phyloP scores from a whole-genome alignment of 2,113 vertebrate genomes.

The Odocoileus hemionus region DNA sequence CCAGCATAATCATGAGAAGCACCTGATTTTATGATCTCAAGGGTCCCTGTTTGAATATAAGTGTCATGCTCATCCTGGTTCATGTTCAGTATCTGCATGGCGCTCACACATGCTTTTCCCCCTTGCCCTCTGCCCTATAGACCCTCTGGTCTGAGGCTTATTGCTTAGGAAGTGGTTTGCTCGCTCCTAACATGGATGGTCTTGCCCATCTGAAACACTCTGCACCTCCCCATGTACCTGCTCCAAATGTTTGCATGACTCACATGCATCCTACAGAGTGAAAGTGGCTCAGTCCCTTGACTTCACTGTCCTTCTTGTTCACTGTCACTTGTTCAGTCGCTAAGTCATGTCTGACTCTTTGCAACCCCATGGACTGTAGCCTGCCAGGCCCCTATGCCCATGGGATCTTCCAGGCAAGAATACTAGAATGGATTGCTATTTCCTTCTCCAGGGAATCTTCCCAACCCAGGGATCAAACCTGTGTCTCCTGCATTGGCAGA shows the following conservation, averaged over 20 bases:
- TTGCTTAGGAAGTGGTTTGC: no score
- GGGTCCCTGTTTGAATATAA: no score
- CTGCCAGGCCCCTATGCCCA: background rate
- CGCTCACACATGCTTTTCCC: no score
- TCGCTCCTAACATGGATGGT: no score
- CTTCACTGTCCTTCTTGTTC: background rate
- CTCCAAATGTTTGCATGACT: background rate
- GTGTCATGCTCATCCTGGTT: no score
- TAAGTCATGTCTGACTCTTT: background rate
- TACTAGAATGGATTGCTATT: background rate
- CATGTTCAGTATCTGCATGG: accelerated
- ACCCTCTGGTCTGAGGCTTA: background rate
- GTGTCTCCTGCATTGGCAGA: background rate
- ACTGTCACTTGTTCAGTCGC: background rate
- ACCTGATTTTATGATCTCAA: background rate
- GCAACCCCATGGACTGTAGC: background rate
- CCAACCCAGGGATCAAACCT: background rate
- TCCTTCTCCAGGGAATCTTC: background rate
- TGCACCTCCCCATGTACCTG: no score
- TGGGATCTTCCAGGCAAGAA: background rate
- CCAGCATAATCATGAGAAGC: background rate
- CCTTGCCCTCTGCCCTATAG: background rate
- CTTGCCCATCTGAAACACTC: background rate
- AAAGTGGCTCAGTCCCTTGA: background rate
- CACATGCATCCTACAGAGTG: no score